These are phyloP conservation scores for Sardina pilchardus DNA, from an alignment of 2,113 vertebrate species.

Conservation along the genomic window DNA sequence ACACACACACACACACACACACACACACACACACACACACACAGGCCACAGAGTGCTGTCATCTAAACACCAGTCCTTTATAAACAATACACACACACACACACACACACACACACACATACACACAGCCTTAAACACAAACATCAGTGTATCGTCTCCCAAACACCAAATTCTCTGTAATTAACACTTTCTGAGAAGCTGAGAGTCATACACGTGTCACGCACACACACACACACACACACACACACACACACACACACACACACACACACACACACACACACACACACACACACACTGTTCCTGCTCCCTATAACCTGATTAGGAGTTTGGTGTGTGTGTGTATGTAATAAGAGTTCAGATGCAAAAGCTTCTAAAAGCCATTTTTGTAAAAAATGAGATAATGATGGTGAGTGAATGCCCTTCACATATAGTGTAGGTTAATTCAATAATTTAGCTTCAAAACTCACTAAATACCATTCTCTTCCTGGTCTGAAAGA, in stretches of 20 bases:
- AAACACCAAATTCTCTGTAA: no score
- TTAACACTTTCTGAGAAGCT: no score
- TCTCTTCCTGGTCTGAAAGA: no score
- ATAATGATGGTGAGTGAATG: no score
- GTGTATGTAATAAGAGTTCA: no score
- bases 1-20: conserved; percentile 10
- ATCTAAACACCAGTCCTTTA: neutral
- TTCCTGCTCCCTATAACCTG: neutral
- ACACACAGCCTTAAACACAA: neutral
- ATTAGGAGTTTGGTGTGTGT: neutral
- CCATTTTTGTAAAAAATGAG: no score
- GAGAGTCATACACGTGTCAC: neutral
- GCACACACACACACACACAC: neutral
- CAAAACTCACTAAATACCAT: no score
- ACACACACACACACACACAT: neutral
- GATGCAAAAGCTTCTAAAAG: no score
- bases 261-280: conserved; percentile 1
- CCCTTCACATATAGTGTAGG: no score
- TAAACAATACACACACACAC: neutral
- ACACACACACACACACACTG: neutral
- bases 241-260: neutral
- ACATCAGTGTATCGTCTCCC: no score
- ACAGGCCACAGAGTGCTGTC: neutral
- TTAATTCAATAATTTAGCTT: no score
- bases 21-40: neutral